Base-by-base conservation (phyloP, 2,797 vertebrate genomes). In the Poeciliopsis turneri region DNA sequence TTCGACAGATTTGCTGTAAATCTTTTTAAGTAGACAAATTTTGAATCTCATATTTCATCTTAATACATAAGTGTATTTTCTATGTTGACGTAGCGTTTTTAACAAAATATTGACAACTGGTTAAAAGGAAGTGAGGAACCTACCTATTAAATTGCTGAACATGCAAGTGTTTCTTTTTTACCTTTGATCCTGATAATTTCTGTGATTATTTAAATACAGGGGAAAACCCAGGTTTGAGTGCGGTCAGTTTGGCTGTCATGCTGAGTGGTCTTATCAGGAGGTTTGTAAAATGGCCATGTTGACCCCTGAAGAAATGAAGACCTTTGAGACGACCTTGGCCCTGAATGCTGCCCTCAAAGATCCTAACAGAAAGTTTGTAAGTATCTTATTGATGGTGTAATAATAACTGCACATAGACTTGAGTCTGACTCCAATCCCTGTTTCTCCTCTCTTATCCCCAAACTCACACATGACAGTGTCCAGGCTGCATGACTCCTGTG, bases 261-360 rank as follows among this genome's bases (percentile, higher is more conserved):
- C 47, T 0, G 85, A 76, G 72, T 95, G 94, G 94, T 5, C 87
- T 0, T 94, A 88, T 1, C 46, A 82, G 18, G 95, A 95, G 75
- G 92, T 95, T 33, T 59, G 89, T 33, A 90, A 89, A 80, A 85
- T 94, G 87, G 94, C 95, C 64, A 81, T 93, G 20, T 84, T 95
- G 68, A 95, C 91, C 5, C 41, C 78, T 8, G 79, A 87, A 43
- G 94, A 95, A 77, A 88, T 75, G 12, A 33, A 64, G 1, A 39
- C 91, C 76, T 94, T 94, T 90, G 92, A 94, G 45, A 83, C 78
- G 74, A 87, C 25, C 51, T 25, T 79, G 79, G 43, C 71, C 28
- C 49, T 7, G 43, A 82, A 81, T 45, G 81, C 86, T 13, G 61
- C 81, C 55, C 0, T 4, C 12, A 15, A 0, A 59, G 0, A 59